Conservation (phyloP, 2,113 vertebrate genomes). For the Python bivittatus region DNA sequence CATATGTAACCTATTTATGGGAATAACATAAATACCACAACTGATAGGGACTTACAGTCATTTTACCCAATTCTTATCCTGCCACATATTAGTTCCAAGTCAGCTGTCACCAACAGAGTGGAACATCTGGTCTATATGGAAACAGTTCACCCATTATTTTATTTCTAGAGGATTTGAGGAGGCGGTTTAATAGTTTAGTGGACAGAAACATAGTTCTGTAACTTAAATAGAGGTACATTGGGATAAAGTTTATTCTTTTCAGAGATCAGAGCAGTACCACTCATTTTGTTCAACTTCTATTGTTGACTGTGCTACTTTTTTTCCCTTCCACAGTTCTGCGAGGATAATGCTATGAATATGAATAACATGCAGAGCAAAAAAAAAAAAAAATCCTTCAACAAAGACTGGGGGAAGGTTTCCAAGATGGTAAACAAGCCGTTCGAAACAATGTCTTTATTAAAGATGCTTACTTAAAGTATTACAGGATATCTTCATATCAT, state of each 20-base stretch:
- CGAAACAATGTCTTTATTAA: not conserved
- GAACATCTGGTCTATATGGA: not conserved
- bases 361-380: not conserved
- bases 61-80: constrained; percentile 5
- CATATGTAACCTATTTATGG: not conserved
- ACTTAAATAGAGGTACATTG: not conserved
- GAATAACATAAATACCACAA: not conserved
- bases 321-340: not conserved
- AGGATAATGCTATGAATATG: not conserved
- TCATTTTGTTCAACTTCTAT: not conserved
- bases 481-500: constrained; percentile 26
- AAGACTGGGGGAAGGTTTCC: not conserved
- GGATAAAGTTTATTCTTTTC: not conserved
- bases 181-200: not conserved
- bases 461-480: constrained; percentile 22
- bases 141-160: not conserved
- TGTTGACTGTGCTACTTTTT: not conserved
- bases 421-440: not conserved
- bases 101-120: not conserved
- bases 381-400: not conserved
- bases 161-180: not conserved
- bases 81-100: not conserved
- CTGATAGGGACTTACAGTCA: constrained; percentile 13
- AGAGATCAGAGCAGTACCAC: not conserved
- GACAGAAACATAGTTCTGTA: not conserved